phyloP scores from a whole-genome alignment of 2,797 vertebrate species.

The Microctenopoma lineatum region DNA sequence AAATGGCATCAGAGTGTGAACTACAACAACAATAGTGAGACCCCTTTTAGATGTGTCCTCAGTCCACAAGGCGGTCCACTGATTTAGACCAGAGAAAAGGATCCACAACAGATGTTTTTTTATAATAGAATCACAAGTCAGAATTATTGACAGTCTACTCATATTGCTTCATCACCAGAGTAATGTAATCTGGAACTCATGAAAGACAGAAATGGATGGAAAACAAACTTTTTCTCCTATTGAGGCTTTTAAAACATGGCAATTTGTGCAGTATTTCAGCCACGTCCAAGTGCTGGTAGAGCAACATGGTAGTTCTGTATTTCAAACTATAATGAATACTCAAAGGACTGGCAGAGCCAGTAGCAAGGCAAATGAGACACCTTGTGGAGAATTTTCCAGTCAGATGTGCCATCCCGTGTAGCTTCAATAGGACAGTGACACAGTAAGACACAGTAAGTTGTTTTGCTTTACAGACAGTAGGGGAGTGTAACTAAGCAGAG shows the following conservation, averaged over 20 bases:
- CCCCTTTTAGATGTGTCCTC: too few species aligned
- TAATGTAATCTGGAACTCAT: neutral
- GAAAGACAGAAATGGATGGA: neutral
- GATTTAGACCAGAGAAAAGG: too few species aligned
- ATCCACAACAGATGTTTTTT: neutral
- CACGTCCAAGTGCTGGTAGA: conserved; percentile 32
- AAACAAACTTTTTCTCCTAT: neutral
- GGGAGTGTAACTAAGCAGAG: neutral
- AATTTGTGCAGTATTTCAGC: conserved; percentile 33
- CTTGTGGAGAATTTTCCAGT: conserved; percentile 50
- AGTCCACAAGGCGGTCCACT: too few species aligned
- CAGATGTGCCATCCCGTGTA: conserved; percentile 31
- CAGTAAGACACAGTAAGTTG: conserved; percentile 1
- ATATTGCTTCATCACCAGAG: neutral
- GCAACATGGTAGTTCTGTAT: conserved; percentile 29
- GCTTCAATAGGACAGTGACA: conserved; percentile 37
- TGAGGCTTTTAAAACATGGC: conserved; percentile 29
- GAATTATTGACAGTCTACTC: neutral
- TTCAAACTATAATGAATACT: conserved; percentile 63
- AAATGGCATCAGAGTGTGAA: too few species aligned
- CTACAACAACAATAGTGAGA: too few species aligned
- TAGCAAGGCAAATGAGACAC: conserved; percentile 59
- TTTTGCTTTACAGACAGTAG: conserved; percentile 15
- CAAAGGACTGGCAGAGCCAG: conserved; percentile 49
- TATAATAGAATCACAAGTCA: neutral